These are phyloP conservation scores for Pandemis cinnamomeana DNA, from an alignment of 2,888 invertebrate species.

Conservation along the genomic window DNA sequence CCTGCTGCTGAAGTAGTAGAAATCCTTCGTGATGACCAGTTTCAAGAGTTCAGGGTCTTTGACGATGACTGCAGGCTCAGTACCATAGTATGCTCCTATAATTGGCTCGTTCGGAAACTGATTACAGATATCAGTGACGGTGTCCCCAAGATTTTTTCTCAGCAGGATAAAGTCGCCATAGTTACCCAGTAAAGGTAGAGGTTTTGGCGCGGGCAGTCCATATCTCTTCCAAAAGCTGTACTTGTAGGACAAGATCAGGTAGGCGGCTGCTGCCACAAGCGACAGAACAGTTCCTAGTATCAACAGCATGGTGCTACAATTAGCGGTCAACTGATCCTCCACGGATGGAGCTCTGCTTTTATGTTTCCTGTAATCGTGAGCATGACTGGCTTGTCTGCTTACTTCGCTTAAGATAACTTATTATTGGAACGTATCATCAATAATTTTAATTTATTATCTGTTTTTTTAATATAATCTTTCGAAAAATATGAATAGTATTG, in stretches of 20 bases:
- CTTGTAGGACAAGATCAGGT: constrained; percentile 41
- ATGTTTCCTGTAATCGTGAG: not conserved
- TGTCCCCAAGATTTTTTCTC: constrained; percentile 49
- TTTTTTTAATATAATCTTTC: too few species aligned
- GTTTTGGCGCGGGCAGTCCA: constrained; percentile 52
- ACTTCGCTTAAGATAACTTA: not conserved
- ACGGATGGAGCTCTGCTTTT: not conserved
- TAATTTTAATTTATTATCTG: too few species aligned
- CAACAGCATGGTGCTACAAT: not conserved
- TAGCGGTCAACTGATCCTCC: not conserved
- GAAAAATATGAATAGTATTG: too few species aligned
- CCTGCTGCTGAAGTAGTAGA: constrained; percentile 48
- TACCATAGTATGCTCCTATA: constrained; percentile 57
- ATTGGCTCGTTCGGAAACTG: constrained; percentile 60
- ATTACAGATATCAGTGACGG: constrained; percentile 56
- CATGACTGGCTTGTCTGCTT: not conserved
- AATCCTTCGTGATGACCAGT: constrained; percentile 47
- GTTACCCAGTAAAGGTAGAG: constrained; percentile 61
- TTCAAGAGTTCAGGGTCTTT: constrained; percentile 47
- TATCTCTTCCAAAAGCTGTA: constrained; percentile 62
- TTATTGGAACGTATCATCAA: too few species aligned
- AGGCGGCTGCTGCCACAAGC: not conserved
- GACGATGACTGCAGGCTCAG: constrained; percentile 47
- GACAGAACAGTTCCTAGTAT: not conserved
- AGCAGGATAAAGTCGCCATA: constrained; percentile 58